Evolutionary conservation across 2,888 invertebrate genomes (phyloP).

Genomic region (Xylocampa areola): DNA sequence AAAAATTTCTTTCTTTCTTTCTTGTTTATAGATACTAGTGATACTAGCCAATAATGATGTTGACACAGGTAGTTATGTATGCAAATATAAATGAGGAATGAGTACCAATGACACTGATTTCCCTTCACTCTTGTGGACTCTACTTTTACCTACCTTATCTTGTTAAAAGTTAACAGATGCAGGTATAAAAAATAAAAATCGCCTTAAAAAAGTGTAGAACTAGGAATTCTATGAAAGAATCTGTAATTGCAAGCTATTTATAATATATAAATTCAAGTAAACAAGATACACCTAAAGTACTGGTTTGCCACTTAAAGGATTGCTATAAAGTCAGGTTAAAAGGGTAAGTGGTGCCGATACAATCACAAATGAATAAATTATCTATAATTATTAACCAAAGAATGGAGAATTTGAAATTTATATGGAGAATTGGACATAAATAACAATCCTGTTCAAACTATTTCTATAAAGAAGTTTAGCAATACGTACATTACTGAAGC

Average conservation of each 20-base stretch:
- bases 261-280: slow-evolving; percentile 16
- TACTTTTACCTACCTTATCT: too few species aligned
- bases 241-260: too few species aligned
- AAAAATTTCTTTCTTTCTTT: too few species aligned
- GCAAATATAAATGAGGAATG: slow-evolving; percentile 5
- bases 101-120: not conserved
- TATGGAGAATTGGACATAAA: not conserved
- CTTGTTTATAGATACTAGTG: not conserved
- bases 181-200: too few species aligned
- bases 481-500: slow-evolving; percentile 10
- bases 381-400: slow-evolving; percentile 7
- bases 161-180: too few species aligned
- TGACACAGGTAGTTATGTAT: slow-evolving; percentile 6
- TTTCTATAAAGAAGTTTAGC: slow-evolving; percentile 3
- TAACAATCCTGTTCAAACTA: not conserved
- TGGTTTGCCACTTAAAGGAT: slow-evolving; percentile 10
- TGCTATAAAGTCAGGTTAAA: slow-evolving; percentile 26
- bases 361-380: slow-evolving; percentile 37
- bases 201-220: too few species aligned
- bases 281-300: slow-evolving; percentile 18
- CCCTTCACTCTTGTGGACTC: not conserved
- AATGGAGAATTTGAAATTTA: slow-evolving; percentile 1
- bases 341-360: slow-evolving; percentile 13
- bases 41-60: not conserved
- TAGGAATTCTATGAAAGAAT: slow-evolving; percentile 10